Evolutionary conservation across 2,113 vertebrate genomes (phyloP), one percentile per base, ranked within the genome.

Genomic region (Paratilapia polleni): DNA sequence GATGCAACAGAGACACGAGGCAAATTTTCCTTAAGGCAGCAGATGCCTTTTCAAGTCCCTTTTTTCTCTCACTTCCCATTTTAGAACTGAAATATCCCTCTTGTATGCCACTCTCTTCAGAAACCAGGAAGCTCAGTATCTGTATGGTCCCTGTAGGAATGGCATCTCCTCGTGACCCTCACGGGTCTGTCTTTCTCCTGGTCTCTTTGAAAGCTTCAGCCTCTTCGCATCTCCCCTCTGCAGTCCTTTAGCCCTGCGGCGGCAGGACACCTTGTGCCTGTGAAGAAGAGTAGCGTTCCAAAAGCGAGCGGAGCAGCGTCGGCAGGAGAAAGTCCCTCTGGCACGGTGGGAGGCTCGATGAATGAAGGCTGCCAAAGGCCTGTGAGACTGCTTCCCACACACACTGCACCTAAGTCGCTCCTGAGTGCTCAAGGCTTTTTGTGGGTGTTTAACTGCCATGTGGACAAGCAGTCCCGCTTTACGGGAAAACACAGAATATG

Each of bases 331-430:
- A 17, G 95, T 94, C 90, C 95, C 95, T 88, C 89, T 95, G 86
- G 94, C 89, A 36, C 95, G 94, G 83, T 96, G 96, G 78, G 91
- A 92, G 75, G 95, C 95, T 88, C 96, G 94, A 85, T 99, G 98
- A 64, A 96, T 96, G 76, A 98, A 97, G 76, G 97, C 94, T 4
- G 94, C 96, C 94, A 97, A 86, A 86, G 97, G 96, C 77, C 96
- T 96, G 89, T 97, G 96, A 92, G 97, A 99, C 91, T 96, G 97
- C 91, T 97, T 97, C 83, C 97, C 97, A 80, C 98, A 99, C 2
- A 97, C 97, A 15, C 95, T 94, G 81, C 98, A 99, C 91, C 94
- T 95, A 86, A 97, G 96, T 22, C 98, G 96, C 88, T 97, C 97
- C 78, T 92, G 95, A 85, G 95, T 94, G 84, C 91, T 92, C 78